Evolutionary conservation across 37 sponge, comb jelly and placozoan genomes (phyloP).

Genomic region (Theonella swinhoei): DNA sequence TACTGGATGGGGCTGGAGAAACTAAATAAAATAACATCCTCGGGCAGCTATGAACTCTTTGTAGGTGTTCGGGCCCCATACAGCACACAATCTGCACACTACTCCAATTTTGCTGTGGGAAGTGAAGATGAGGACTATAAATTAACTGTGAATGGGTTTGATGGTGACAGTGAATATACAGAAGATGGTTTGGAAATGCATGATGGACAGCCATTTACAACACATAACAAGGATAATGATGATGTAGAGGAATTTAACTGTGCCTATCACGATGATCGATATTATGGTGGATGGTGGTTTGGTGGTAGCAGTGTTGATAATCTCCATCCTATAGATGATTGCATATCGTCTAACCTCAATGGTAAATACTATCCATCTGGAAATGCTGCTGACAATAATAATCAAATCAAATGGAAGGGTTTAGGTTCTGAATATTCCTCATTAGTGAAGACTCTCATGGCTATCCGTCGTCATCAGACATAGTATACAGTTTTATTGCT

Average conservation of each 20-base stretch:
- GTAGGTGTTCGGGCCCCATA: not conserved
- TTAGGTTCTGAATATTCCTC: too few relatives aligned
- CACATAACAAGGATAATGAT: conserved; percentile 62
- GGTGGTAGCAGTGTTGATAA: not conserved
- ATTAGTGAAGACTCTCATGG: too few relatives aligned
- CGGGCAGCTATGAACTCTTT: conserved; percentile 2
- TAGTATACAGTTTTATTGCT: too few relatives aligned
- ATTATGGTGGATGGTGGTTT: conserved; percentile 14
- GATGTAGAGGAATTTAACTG: conserved; percentile 1
- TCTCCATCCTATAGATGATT: too few relatives aligned
- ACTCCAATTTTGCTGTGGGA: conserved; percentile 31
- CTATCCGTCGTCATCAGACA: too few relatives aligned
- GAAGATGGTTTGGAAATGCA: conserved; percentile 35
- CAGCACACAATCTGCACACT: conserved; percentile 6
- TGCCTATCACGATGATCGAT: conserved; percentile 8
- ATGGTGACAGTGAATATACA: conserved; percentile 6
- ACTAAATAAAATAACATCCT: conserved; percentile 36
- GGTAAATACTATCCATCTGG: too few relatives aligned
- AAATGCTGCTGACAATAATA: too few relatives aligned
- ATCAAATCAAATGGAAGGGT: too few relatives aligned
- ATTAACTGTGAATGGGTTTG: conserved; percentile 22
- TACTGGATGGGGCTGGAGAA: conserved; percentile 76
- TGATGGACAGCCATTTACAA: conserved; percentile 45
- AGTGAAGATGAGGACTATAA: conserved; percentile 26
- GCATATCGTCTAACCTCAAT: too few relatives aligned